These are phyloP conservation scores for Clarias macrocephalus DNA, from an alignment of 2,113 vertebrate species.

Conservation along the genomic window DNA sequence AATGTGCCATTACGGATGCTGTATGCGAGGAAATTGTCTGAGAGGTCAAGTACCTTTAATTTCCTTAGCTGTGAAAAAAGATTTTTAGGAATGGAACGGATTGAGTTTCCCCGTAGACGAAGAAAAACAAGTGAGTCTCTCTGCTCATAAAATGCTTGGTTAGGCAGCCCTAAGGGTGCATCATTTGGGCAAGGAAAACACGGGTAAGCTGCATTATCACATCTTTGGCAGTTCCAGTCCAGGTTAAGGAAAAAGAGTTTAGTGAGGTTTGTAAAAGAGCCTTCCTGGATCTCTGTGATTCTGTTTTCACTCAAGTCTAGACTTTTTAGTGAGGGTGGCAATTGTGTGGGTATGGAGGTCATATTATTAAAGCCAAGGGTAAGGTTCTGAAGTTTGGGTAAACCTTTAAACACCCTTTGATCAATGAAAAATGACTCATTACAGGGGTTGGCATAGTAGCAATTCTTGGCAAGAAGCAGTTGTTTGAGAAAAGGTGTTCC, in stretches of 20 bases:
- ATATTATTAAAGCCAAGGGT: slow-evolving; percentile 79
- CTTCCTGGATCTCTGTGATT: slow-evolving; percentile 62
- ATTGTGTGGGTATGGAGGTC: slow-evolving; percentile 67
- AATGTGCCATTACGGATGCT: slow-evolving; percentile 72
- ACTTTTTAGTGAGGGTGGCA: slow-evolving; percentile 70
- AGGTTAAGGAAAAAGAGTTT: slow-evolving; percentile 64
- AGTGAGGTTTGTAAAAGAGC: slow-evolving; percentile 67
- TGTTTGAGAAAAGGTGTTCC: slow-evolving; percentile 60
- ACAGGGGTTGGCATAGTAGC: slow-evolving; percentile 75
- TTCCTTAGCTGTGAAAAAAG: slow-evolving; percentile 66
- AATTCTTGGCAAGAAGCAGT: slow-evolving; percentile 69
- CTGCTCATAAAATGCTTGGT: slow-evolving; percentile 60
- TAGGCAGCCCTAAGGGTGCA: slow-evolving; percentile 61
- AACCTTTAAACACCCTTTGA: slow-evolving; percentile 60
- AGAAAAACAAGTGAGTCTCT: slow-evolving; percentile 64
- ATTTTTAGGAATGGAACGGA: slow-evolving; percentile 62
- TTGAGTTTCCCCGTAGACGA: slow-evolving; percentile 75
- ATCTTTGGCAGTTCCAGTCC: slow-evolving; percentile 80
- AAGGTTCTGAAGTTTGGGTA: slow-evolving; percentile 66
- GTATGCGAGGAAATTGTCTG: slow-evolving; percentile 73
- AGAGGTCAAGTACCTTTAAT: slow-evolving; percentile 68
- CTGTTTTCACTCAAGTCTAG: slow-evolving; percentile 75
- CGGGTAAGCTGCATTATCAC: slow-evolving; percentile 75
- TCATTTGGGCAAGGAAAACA: slow-evolving; percentile 76
- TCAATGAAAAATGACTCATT: slow-evolving; percentile 64